A percentile compares a stretch with the other conserved stretches of the same genome.
These are phyloP conservation scores for Brassicogethes aeneus DNA, from an alignment of 2,888 invertebrate species.

Conservation along the genomic window DNA sequence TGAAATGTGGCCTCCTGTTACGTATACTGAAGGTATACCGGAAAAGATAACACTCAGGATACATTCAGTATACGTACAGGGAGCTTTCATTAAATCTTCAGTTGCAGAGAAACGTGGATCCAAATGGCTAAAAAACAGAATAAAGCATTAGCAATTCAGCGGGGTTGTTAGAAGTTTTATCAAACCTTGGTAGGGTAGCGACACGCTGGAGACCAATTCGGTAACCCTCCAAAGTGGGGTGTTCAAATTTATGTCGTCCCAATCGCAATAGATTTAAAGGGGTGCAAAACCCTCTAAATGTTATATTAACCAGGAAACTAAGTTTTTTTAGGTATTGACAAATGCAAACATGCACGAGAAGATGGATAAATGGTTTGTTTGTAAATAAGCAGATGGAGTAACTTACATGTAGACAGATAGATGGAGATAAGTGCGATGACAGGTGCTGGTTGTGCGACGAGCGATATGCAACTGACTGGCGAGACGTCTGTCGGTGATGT, in stretches of 20 bases:
- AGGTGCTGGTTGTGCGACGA: slow-evolving; percentile 13
- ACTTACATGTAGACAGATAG: slow-evolving; percentile 1
- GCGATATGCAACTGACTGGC: slow-evolving; percentile 26
- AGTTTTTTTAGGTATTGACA: neutral
- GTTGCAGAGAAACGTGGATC: neutral
- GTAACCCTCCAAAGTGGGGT: slow-evolving; percentile 23
- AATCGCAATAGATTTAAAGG: slow-evolving; percentile 34
- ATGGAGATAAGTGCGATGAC: slow-evolving; percentile 6
- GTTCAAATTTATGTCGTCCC: slow-evolving; percentile 26
- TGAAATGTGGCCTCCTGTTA: slow-evolving; percentile 92
- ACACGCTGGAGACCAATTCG: slow-evolving; percentile 1
- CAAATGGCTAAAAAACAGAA: neutral
- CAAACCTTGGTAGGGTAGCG: neutral
- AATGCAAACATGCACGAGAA: neutral
- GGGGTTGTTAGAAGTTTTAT: too few relatives aligned
- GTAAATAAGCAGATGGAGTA: slow-evolving; percentile 10
- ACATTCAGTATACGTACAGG: slow-evolving; percentile 99
- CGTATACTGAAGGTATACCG: slow-evolving; percentile 99
- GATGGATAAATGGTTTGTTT: slow-evolving; percentile 5
- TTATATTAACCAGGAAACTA: too few relatives aligned
- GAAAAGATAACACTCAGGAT: slow-evolving; percentile 96
- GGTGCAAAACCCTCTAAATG: slow-evolving; percentile 29
- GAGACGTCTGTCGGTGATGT: slow-evolving; percentile 32
- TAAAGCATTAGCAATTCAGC: too few relatives aligned
- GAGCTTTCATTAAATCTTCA: slow-evolving; percentile 55